Base-by-base conservation (phyloP, 2,113 vertebrate species). In the Zosterops hypoxanthus region DNA sequence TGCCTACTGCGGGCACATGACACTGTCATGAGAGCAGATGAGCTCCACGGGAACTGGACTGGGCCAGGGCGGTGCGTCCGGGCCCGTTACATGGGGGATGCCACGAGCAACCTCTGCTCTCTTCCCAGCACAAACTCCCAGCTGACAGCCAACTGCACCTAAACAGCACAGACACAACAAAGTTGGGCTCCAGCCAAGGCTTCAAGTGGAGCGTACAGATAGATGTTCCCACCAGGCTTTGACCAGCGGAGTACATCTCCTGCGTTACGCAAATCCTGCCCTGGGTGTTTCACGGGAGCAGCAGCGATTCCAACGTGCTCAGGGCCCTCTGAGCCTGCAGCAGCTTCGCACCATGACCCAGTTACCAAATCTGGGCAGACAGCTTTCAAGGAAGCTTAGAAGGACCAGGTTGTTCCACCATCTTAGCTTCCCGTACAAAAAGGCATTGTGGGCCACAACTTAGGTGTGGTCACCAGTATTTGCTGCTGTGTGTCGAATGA, bases 301-400 rank as follows among this genome's bases (percentile, higher is more conserved):
- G 89, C 89, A 63, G 64, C 0, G 9, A 80, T 61, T 90, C 88
- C 90, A 92, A 14, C 0, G 3, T 5, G 10, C 36, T 93, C 79
- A 39, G 52, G 88, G 92, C 82, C 64, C 72, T 91, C 82, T 71
- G 73, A 81, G 69, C 78, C 52, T 8, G 44, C 23, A 80, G 82
- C 2, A 68, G 88, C 93, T 88, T 88, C 6, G 0, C 90, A 76
- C 76, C 47, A 16, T 88, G 90, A 94, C 90, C 92, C 90, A 92
- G 64, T 93, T 95, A 86, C 86, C 86, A 86, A 90, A 92, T 83
- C 68, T 86, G 72, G 76, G 92, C 88, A 90, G 86, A 71, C 21
- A 69, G 82, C 84, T 91, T 95, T 95, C 92, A 86, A 77, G 90
- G 86, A 95, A 95, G 92, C 94, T 82, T 49, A 83, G 44, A 84